Evolutionary conservation across 2,888 invertebrate genomes (phyloP).

Genomic region (Cheiracanthium punctorium): DNA sequence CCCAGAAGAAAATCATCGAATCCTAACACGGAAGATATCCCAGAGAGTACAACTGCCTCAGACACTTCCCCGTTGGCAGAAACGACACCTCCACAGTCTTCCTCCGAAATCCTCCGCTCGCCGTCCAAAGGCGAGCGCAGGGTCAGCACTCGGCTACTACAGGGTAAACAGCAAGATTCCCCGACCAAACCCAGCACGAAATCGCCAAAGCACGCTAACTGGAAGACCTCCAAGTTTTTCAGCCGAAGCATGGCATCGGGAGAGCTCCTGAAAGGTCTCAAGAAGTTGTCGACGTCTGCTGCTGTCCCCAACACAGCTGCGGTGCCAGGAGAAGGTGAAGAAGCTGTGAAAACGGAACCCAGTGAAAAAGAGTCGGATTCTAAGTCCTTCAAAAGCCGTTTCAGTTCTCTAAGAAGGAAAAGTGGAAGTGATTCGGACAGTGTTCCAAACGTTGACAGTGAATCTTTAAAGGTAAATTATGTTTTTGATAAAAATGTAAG

Average conservation of each 20-base stretch:
- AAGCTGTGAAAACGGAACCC: not conserved
- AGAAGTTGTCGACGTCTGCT: conserved; percentile 34
- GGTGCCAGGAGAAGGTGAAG: not conserved
- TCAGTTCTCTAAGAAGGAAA: conserved; percentile 55
- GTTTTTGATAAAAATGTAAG: no score
- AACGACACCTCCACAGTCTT: conserved; percentile 2
- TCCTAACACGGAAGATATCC: not conserved
- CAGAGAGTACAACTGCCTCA: not conserved
- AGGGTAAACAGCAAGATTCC: conserved; percentile 15
- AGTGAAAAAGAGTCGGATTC: conserved; percentile 35
- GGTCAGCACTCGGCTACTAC: conserved; percentile 25
- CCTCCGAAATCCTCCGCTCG: conserved; percentile 29
- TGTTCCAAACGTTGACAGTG: conserved; percentile 60
- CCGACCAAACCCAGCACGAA: conserved; percentile 21
- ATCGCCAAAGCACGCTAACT: conserved; percentile 54
- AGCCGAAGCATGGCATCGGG: conserved; percentile 68
- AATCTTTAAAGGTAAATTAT: conserved; percentile 52
- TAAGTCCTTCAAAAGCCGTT: conserved; percentile 58
- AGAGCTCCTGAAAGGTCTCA: conserved; percentile 61
- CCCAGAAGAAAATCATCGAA: conserved; percentile 32
- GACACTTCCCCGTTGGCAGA: not conserved
- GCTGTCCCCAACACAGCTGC: not conserved
- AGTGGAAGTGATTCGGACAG: conserved; percentile 61
- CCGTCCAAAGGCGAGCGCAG: conserved; percentile 37
- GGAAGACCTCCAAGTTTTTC: conserved; percentile 69